phyloP scores from a whole-genome alignment of 2,113 vertebrate species.

The Perca flavescens region DNA sequence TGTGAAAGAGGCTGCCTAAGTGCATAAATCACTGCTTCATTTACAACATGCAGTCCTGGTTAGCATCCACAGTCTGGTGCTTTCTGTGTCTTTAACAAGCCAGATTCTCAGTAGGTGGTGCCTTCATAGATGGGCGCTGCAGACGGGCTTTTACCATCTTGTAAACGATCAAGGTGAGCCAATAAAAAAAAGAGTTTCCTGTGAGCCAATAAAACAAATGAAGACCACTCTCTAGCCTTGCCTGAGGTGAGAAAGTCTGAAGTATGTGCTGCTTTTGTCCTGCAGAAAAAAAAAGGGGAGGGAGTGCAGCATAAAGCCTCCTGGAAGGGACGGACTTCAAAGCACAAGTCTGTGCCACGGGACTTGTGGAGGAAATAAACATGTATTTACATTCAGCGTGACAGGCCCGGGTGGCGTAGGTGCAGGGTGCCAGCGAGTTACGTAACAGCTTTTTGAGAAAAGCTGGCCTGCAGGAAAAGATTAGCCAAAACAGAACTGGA shows the following conservation, averaged over 20 bases:
- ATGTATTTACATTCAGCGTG: constrained; percentile 60
- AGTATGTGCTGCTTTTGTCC: constrained; percentile 52
- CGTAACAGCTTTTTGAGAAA: constrained; percentile 57
- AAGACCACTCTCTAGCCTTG: constrained; percentile 55
- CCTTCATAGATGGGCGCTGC: constrained; percentile 68
- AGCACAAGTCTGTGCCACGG: constrained; percentile 42
- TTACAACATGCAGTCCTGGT: constrained; percentile 38
- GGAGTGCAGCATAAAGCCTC: constrained; percentile 2
- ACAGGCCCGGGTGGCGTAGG: constrained; percentile 22
- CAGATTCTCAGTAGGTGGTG: constrained; percentile 70
- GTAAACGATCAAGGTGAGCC: constrained; percentile 81
- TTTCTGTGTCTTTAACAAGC: constrained; percentile 71
- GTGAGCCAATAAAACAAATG: constrained; percentile 78
- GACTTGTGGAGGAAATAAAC: constrained; percentile 40
- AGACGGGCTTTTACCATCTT: constrained; percentile 72
- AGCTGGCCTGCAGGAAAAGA: constrained; percentile 50
- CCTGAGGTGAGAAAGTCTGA: constrained; percentile 50
- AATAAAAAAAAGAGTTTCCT: constrained; percentile 83
- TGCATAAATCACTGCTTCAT: constrained; percentile 55
- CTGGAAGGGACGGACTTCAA: constrained; percentile 60
- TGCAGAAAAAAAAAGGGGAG: constrained; percentile 5
- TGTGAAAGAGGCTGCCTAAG: background rate
- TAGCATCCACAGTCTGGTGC: constrained; percentile 38
- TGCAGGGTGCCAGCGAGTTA: constrained; percentile 54
- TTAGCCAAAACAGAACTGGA: constrained; percentile 44